Percentiles rank a stretch among this genome's conserved stretches.
These are phyloP conservation scores for Dicyrtoma fusca DNA, from an alignment of 2,888 invertebrate species.

Conservation along the genomic window DNA sequence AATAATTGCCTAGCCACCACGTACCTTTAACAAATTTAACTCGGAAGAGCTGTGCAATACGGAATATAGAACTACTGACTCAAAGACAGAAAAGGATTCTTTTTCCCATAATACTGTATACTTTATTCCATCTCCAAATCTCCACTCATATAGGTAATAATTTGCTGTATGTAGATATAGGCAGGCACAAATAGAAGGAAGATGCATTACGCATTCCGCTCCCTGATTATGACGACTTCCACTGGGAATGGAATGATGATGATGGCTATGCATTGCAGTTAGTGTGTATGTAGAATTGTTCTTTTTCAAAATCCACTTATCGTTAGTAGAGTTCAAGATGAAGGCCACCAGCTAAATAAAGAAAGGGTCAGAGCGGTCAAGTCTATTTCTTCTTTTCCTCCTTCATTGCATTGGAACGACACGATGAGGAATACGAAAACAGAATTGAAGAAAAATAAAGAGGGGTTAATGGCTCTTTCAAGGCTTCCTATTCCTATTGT, in stretches of 20 bases:
- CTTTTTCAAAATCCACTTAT: background rate
- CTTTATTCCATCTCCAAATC: background rate
- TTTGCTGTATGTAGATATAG: background rate
- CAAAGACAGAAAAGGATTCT: no score
- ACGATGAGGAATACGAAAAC: background rate
- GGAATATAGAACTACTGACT: no score
- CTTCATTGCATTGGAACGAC: background rate
- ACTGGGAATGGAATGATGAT: no score
- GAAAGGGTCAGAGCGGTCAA: conserved; percentile 32
- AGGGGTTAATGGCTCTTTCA: conserved; percentile 32
- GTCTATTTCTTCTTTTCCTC: conserved; percentile 23
- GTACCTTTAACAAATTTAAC: no score
- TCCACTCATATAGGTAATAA: background rate
- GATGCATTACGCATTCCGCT: no score
- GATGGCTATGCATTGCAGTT: background rate
- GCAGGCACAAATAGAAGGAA: background rate
- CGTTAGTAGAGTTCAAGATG: conserved; percentile 34
- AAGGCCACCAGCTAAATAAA: conserved; percentile 37
- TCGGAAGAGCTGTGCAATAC: no score
- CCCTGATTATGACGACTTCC: background rate
- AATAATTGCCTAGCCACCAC: no score
- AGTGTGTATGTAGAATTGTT: background rate
- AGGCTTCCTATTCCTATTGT: conserved; percentile 26
- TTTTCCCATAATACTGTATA: no score
- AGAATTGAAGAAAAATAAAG: conserved; percentile 8